A percentile compares a stretch with the other conserved stretches of the same genome.
Evolutionary conservation across 2,797 vertebrate genomes (phyloP).

Genomic region (Pelochelys cantorii): DNA sequence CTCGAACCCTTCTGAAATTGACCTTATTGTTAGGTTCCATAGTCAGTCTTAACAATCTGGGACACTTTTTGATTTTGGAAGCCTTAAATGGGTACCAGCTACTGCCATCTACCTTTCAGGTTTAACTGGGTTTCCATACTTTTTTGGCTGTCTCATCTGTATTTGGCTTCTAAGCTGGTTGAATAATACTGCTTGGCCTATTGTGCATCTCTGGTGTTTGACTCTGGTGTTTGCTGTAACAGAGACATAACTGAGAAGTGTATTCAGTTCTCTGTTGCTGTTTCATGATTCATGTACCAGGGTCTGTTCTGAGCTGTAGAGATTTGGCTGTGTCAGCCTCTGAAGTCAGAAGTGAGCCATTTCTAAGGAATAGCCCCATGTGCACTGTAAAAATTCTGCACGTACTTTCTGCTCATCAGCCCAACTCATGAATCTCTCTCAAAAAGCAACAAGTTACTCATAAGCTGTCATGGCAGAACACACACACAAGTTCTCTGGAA

Average conservation of each 20-base stretch:
- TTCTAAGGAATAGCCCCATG: background rate
- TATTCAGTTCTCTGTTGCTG: slow-evolving; percentile 30
- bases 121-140: background rate
- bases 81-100: background rate
- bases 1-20: background rate
- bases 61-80: background rate
- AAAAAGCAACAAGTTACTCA: background rate
- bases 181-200: background rate
- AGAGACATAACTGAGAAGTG: background rate
- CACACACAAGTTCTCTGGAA: background rate
- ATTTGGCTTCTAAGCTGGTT: slow-evolving; percentile 1
- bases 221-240: background rate
- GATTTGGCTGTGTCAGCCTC: background rate
- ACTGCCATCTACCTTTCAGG: background rate
- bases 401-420: slow-evolving; percentile 39
- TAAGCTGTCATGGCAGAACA: background rate
- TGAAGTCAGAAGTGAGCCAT: slow-evolving; percentile 18
- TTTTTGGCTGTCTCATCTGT: background rate
- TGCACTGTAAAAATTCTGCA: slow-evolving; percentile 16
- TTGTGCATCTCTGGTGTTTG: background rate
- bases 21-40: background rate
- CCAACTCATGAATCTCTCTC: slow-evolving; percentile 49
- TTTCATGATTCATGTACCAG: slow-evolving; percentile 10
- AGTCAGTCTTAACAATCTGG: background rate
- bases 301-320: fast-evolving